Evolutionary conservation across 2,888 invertebrate genomes (phyloP).

Genomic region (Hypomecis atomaria): DNA sequence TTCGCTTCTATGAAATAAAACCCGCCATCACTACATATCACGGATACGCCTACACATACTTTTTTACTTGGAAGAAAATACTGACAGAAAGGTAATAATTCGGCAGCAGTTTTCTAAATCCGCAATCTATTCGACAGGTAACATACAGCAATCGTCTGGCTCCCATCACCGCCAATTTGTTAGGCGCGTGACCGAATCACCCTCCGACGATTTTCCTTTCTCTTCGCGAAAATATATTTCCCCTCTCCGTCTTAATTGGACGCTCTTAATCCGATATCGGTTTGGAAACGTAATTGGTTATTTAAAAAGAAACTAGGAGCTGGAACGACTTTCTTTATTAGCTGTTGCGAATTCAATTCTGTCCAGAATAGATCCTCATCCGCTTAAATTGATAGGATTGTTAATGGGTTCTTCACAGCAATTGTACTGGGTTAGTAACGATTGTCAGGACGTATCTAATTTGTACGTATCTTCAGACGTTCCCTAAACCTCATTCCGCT

Average conservation of each 20-base stretch:
- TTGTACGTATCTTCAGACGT: constrained; percentile 31
- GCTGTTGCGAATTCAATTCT: constrained; percentile 33
- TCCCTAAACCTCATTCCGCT: constrained; percentile 34
- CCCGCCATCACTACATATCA: too few relatives aligned
- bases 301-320: constrained; percentile 32
- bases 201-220: constrained; percentile 16
- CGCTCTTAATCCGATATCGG: constrained; percentile 37
- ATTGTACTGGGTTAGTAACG: constrained; percentile 16
- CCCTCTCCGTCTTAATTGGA: constrained; percentile 30
- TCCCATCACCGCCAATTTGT: constrained; percentile 31
- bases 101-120: not conserved
- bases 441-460: constrained; percentile 31
- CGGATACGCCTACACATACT: too few relatives aligned
- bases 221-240: constrained; percentile 40
- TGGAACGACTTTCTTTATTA: constrained; percentile 28
- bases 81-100: not conserved
- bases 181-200: constrained; percentile 40
- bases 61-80: too few relatives aligned
- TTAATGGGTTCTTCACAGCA: constrained; percentile 18
- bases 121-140: constrained; percentile 26
- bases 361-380: constrained; percentile 16
- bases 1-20: too few relatives aligned
- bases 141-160: constrained; percentile 34
- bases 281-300: constrained; percentile 32
- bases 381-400: constrained; percentile 23